Evolutionary conservation across 23 tunicate genomes (phyloP).

Genomic region (Oikopleura albicans): DNA sequence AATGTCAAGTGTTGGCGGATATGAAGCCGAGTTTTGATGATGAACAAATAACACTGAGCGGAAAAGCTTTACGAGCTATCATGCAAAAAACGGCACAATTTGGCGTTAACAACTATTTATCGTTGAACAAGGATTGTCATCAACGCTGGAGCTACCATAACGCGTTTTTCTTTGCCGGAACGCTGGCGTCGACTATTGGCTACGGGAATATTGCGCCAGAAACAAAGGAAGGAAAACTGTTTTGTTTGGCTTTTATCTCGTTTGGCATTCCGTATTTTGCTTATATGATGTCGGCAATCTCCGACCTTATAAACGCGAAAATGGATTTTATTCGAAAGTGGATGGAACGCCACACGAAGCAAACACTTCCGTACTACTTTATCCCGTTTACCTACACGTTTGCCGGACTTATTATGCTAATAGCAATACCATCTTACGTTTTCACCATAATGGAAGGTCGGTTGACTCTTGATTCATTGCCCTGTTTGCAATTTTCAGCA

Average conservation of each 20-base stretch:
- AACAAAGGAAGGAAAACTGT: not conserved
- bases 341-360: not conserved
- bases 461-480: not conserved
- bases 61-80: slow-evolving; percentile 1
- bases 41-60: slow-evolving; percentile 12
- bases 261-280: slow-evolving; percentile 17
- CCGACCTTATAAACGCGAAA: not conserved
- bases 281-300: slow-evolving; percentile 1
- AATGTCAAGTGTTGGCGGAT: not conserved
- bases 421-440: not conserved
- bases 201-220: slow-evolving; percentile 11
- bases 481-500: not conserved
- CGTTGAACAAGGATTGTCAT: not conserved
- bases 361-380: not conserved
- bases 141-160: slow-evolving; percentile 9
- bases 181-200: slow-evolving; percentile 8
- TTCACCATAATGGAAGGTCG: slow-evolving; percentile 8
- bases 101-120: not conserved
- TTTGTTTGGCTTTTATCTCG: not conserved
- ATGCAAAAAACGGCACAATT: slow-evolving; percentile 15
- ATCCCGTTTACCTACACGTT: not conserved
- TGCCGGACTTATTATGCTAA: not conserved
- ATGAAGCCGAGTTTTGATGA: not conserved
- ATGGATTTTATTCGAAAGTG: not conserved
- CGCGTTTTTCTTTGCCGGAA: slow-evolving; percentile 16